Base-by-base conservation (phyloP, 2,888 invertebrate species). In the Leptinotarsa haldemani region DNA sequence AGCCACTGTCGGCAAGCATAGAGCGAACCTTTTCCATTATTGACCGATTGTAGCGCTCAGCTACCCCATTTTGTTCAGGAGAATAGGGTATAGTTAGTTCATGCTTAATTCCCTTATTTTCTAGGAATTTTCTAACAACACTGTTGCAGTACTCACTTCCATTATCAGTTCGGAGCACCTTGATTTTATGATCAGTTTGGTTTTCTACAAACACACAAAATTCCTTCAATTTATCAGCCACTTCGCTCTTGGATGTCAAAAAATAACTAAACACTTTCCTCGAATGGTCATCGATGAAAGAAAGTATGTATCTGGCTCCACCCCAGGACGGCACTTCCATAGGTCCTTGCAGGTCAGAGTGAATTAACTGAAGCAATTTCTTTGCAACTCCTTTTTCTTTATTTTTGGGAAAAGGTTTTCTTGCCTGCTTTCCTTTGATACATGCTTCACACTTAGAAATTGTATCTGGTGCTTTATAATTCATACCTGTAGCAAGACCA, bases 391-490 rank as follows among this genome's bases (percentile, higher is more conserved):
- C 86, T 82, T 71, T 78, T 70, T 78, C 86, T 86, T 66, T 80
- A 74, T 74, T 85, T 82, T 56, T 85, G 70, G 78, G 84, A 82
- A 79, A 84, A 84, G 69, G 84, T 75, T 69, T 76, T 70, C 76
- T 74, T 48, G 73, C n/a, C 15, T 73, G 74, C 25, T 76, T 74
- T 20, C 76, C 76, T 73, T 74, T 56, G 20, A 79, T 71, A 61
- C 79, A 79, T n/a, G 73, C 69, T 30, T 74, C 74, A 74, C 78
- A 80, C 30, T 25, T 25, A 30, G 61, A 61, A 25, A 30, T 22
- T 25, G 61, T 20, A 20, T 61, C 58, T 30, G 46, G 56, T 61
- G 75, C 68, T 25, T 47, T 53, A 65, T 73, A 76, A 20, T 18
- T 58, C 16, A 78, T 70, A 13, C 77, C 77, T 64, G 71, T 76